phyloP scores from a whole-genome alignment of 2,113 vertebrate genomes.

The Channa argus region DNA sequence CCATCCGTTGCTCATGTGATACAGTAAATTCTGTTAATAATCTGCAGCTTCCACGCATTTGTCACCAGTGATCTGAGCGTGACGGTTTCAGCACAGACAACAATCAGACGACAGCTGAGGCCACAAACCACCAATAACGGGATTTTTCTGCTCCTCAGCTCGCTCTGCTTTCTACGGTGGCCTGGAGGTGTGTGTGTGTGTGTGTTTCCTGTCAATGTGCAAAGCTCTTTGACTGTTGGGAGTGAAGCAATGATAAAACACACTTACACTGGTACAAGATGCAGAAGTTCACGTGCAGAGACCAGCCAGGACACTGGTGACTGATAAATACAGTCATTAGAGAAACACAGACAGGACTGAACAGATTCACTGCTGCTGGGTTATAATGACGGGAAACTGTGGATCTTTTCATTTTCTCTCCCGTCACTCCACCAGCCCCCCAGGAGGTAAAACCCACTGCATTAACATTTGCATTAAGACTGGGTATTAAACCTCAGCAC shows the following conservation, averaged over 20 bases:
- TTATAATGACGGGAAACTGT: slow-evolving; percentile 6
- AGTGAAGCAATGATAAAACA: slow-evolving; percentile 60
- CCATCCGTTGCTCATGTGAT: neutral
- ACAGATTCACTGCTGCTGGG: neutral
- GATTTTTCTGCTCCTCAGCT: neutral
- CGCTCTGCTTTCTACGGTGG: neutral
- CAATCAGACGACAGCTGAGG: slow-evolving; percentile 4
- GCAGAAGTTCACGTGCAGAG: slow-evolving; percentile 62
- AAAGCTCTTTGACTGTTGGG: slow-evolving; percentile 57
- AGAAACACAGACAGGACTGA: neutral
- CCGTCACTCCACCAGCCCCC: neutral
- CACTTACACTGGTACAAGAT: slow-evolving; percentile 60
- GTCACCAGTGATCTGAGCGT: no score
- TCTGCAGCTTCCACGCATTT: no score
- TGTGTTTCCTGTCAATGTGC: slow-evolving; percentile 50
- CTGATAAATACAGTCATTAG: slow-evolving; percentile 76
- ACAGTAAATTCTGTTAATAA: neutral
- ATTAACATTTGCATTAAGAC: neutral
- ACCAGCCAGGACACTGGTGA: slow-evolving; percentile 44
- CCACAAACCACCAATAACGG: neutral
- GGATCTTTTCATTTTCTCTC: neutral
- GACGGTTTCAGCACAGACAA: neutral
- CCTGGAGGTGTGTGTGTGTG: neutral
- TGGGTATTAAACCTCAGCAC: neutral
- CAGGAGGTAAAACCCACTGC: neutral